phyloP scores from a whole-genome alignment of 2,113 vertebrate species.

The Galeopterus variegatus region DNA sequence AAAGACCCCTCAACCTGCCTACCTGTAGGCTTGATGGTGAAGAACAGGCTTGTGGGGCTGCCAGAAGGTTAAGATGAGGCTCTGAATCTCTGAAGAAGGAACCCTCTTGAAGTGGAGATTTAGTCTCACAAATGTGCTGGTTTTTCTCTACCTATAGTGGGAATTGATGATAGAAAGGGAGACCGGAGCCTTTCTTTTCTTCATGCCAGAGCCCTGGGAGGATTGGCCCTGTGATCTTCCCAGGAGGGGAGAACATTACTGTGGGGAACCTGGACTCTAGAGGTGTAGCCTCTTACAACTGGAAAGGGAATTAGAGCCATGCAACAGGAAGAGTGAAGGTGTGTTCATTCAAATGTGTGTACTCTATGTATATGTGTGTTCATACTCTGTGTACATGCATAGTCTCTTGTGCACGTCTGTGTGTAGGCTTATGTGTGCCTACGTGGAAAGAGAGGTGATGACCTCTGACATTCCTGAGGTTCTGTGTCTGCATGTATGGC shows the following conservation, averaged over 20 bases:
- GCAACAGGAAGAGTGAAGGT: neutral
- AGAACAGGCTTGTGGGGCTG: neutral
- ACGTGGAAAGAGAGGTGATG: neutral
- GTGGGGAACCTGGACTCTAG: constrained; percentile 9
- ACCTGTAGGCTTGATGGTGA: neutral
- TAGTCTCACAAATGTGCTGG: neutral
- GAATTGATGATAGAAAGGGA: constrained; percentile 14
- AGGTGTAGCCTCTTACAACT: neutral
- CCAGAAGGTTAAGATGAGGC: neutral
- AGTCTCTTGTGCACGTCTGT: neutral
- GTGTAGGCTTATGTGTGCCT: neutral
- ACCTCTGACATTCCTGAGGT: neutral
- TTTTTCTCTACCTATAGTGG: neutral
- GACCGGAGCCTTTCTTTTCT: neutral
- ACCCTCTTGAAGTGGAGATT: neutral
- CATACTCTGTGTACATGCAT: no score
- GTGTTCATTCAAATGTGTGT: neutral
- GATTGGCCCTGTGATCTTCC: neutral
- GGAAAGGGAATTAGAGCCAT: neutral
- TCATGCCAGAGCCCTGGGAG: neutral
- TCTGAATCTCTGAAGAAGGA: constrained; percentile 1
- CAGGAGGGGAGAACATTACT: constrained; percentile 2
- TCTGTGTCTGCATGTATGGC: neutral
- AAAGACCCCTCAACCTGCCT: neutral
- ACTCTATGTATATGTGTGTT: neutral